Evolutionary conservation across 2,888 invertebrate species (phyloP).

Genomic region (Dolichomitus sp.): DNA sequence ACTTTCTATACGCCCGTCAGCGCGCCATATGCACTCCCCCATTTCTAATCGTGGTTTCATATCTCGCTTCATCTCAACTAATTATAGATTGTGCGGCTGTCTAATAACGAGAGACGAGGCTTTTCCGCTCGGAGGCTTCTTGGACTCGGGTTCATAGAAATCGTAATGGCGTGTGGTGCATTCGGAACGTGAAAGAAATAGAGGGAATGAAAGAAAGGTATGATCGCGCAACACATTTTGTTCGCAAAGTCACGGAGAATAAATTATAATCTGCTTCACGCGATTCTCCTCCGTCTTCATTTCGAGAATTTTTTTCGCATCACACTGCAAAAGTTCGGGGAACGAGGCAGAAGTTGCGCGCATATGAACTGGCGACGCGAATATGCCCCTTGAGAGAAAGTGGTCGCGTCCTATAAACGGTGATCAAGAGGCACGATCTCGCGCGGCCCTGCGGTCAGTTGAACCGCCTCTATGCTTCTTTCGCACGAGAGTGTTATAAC

Average conservation of each 20-base stretch:
- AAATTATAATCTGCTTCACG: constrained; percentile 46
- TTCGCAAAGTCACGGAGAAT: constrained; percentile 52
- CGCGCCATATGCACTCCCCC: constrained; percentile 35
- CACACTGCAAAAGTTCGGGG: not conserved
- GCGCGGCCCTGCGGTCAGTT: constrained; percentile 56
- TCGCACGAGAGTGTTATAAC: constrained; percentile 48
- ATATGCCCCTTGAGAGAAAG: constrained; percentile 63
- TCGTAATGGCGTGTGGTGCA: constrained; percentile 41
- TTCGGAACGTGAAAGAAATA: constrained; percentile 25
- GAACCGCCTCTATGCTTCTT: constrained; percentile 17
- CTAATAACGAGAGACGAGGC: constrained; percentile 62
- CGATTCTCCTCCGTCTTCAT: constrained; percentile 28
- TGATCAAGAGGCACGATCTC: constrained; percentile 61
- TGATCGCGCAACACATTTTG: constrained; percentile 44
- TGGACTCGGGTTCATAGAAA: constrained; percentile 42
- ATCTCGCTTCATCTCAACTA: constrained; percentile 64
- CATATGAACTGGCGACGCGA: constrained; percentile 29
- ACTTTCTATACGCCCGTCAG: constrained; percentile 55
- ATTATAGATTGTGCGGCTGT: constrained; percentile 62
- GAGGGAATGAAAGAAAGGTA: not conserved
- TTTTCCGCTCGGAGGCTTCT: constrained; percentile 28
- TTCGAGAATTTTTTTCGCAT: constrained; percentile 17
- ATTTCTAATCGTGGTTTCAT: constrained; percentile 60
- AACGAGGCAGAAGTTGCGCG: not conserved
- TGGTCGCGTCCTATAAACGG: constrained; percentile 53